A percentile compares a stretch with the other conserved stretches of the same genome.
Evolutionary conservation across 1,140 invertebrate species (phyloP).

Genomic region (Dreissena rostriformis): DNA sequence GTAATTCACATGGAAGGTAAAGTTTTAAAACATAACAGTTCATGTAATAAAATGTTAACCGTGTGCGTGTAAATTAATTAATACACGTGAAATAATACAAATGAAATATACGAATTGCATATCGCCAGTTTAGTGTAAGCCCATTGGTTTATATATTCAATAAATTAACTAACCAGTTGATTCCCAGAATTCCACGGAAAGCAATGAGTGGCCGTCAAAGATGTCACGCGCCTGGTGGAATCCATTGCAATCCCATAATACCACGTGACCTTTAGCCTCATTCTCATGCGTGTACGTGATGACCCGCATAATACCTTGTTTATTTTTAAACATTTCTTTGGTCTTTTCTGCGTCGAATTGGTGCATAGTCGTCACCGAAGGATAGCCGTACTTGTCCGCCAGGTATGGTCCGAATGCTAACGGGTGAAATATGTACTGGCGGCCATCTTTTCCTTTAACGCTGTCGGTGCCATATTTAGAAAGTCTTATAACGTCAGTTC

Average conservation of each 20-base stretch:
- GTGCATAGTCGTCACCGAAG: conserved; percentile 74
- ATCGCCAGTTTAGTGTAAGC: too few relatives aligned
- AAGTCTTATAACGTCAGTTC: conserved; percentile 68
- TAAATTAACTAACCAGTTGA: conserved; percentile 71
- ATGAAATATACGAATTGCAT: too few relatives aligned
- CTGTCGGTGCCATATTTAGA: conserved; percentile 76
- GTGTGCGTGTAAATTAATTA: too few relatives aligned
- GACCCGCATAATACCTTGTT: conserved; percentile 76
- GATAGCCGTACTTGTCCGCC: conserved; percentile 78
- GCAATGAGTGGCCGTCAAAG: conserved; percentile 71
- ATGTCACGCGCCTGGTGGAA: conserved; percentile 77
- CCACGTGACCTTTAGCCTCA: conserved; percentile 76
- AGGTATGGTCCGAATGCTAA: conserved; percentile 78
- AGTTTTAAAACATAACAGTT: too few relatives aligned
- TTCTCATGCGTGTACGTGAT: conserved; percentile 76
- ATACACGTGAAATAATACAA: too few relatives aligned
- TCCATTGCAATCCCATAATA: conserved; percentile 79
- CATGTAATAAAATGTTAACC: too few relatives aligned
- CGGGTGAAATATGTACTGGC: conserved; percentile 77
- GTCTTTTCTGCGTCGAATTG: conserved; percentile 69
- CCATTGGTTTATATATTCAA: too few relatives aligned
- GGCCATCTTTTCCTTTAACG: conserved; percentile 67
- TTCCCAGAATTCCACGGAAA: conserved; percentile 80
- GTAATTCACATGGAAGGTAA: too few relatives aligned
- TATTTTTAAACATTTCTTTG: conserved; percentile 74